Base-by-base conservation (phyloP, 2,113 vertebrate species). In the Spheniscus mendiculus region DNA sequence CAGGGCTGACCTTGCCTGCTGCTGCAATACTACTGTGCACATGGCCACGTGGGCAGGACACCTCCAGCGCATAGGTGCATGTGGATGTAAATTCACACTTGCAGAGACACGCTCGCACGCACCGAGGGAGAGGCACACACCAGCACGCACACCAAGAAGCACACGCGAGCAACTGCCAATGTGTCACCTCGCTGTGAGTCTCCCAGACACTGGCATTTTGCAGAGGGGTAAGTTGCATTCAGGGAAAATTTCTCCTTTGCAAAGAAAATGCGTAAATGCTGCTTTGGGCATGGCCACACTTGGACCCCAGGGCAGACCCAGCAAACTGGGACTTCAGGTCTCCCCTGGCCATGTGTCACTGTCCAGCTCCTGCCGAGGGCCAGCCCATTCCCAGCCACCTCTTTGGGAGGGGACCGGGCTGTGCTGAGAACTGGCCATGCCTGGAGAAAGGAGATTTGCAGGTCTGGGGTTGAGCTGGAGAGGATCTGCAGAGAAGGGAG, bases 1-100 rank as follows among this genome's bases (percentile, higher is more conserved):
- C 40, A 22, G 17, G 30, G 8, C 50, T 83, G 77, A 15, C 45
- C 47, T 44, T 42, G 6, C 27, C 36, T 50, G n/a, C 6, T 36
- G 73, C 47, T 58, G 17, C 36, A 16, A 20, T 16, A 34, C 11
- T 11, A 29, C n/a, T 1, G 7, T 1, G 12, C 22, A 10, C 23
- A 50, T 13, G 23, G 22, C 3, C 12, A 12, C 2, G 0, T 2
- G 5, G 52, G 62, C 83, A 71, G 45, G 10, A 25, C 40, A 16
- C 3, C 12, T 32, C 4, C 47, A n/a, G 63, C 2, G 0, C 62
- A 10, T 0, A 0, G 7, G 53, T 42, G 66, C 38, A 7, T 23
- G 30, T 38, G 29, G 32, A 26, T 42, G 18, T 58, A 27, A 59
- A 78, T 15, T 50, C 52, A 34, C 16, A 13, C n/a, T 52, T 52